A percentile compares a stretch with the other conserved stretches of the same genome.
phyloP scores from a whole-genome alignment of 1,140 invertebrate genomes.

The Eueides isabella region DNA sequence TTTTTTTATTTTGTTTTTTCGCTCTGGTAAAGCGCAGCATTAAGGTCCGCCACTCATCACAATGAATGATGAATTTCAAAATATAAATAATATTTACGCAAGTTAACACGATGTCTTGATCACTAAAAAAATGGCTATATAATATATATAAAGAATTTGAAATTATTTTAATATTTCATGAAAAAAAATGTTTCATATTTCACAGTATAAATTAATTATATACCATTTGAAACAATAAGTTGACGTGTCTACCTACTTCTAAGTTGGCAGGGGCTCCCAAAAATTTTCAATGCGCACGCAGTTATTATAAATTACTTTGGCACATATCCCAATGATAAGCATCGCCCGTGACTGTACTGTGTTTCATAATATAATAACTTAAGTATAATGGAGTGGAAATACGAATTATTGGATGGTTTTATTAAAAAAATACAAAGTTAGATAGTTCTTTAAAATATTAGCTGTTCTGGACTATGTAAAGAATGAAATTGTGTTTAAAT shows the following conservation, averaged over 20 bases:
- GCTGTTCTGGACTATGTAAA: neutral
- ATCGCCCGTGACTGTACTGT: constrained; percentile 9
- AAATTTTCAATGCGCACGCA: constrained; percentile 32
- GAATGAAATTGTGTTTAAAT: too few relatives aligned
- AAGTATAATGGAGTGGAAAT: neutral
- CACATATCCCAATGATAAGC: constrained; percentile 35
- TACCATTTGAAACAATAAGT: constrained; percentile 10
- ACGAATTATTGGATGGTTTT: neutral
- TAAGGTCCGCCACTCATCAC: too few relatives aligned
- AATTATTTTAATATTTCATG: too few relatives aligned
- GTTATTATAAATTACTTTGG: constrained; percentile 41
- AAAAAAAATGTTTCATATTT: neutral
- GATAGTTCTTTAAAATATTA: neutral
- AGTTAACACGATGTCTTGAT: too few relatives aligned
- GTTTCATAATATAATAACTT: constrained; percentile 3
- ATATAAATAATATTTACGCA: too few relatives aligned
- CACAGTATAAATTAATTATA: neutral
- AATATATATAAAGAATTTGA: too few relatives aligned
- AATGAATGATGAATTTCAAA: too few relatives aligned
- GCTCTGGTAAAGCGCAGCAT: too few relatives aligned
- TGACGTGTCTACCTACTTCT: neutral
- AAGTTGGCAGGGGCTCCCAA: constrained; percentile 28
- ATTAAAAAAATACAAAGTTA: neutral
- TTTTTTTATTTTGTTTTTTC: too few relatives aligned
- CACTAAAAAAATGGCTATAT: too few relatives aligned